Evolutionary conservation across 2,113 vertebrate genomes (phyloP), one percentile per base, ranked within the genome.

Genomic region (Laticauda laticaudata): DNA sequence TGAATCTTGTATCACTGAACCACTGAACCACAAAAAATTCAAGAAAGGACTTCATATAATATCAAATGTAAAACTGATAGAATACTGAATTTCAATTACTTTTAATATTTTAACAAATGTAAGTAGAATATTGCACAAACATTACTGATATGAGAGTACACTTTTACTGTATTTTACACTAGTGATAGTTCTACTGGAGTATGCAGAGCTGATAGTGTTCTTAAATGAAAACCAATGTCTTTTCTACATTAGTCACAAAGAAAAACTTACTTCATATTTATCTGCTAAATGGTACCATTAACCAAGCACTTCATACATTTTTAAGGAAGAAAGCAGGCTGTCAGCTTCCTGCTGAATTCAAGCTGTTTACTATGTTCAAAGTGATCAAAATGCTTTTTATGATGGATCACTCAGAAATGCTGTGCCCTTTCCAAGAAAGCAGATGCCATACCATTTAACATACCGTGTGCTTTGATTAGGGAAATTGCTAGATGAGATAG

Each of bases 261-360:
- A 95, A 95, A 95, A 94, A n/a, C 64, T 5, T 92, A 6, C 93
- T 91, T 95, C 81, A 81, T 34, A n/a, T 93, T 95, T 0, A 43
- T 94, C 90, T 91, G 18, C 18, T 57, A 94, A 69, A 92, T 23
- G 2, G 93, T 95, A 91, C 48, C n/a, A 94, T 96, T 96, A 94
- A 95, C 93, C 94, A 94, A 92, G 54, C 48, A 87, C 34, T 61
- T 96, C 89, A 90, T 89, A 53, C 53, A 93, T 95, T 95, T 96
- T 94, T 92, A 96, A 93, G 64, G 93, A 94, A 69, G 51, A 91
- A 54, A 85, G 14, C 90, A 59, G 4, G 0, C 15, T 2, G 0
- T 15, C 39, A 85, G 81, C 94, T 95, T 95, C 81, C 88, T 94
- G 69, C 69, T 92, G 26, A 64, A 93, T 94, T 96, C 94, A 94